Conservation (phyloP, 2,113 vertebrate species). For the Dasypus novemcinctus region DNA sequence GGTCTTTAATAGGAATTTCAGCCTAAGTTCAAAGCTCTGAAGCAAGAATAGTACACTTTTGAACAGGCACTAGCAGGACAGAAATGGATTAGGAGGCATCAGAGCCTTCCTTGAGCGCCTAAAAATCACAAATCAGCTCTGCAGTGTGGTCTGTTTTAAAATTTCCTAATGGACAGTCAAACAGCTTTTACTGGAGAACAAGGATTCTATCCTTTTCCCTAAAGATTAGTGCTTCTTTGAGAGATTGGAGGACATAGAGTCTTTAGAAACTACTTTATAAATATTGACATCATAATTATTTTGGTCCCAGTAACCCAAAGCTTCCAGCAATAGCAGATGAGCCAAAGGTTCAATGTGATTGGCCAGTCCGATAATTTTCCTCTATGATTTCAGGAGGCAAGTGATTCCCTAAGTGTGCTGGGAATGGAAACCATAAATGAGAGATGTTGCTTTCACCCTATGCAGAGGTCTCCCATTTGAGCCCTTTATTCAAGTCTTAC, state of each 20-base stretch:
- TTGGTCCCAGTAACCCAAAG: constrained; percentile 43
- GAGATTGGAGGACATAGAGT: not conserved
- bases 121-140: not conserved
- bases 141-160: not conserved
- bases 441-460: not conserved
- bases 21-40: not conserved
- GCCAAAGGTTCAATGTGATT: not conserved
- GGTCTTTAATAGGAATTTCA: not conserved
- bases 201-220: not conserved
- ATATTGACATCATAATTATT: constrained; percentile 33
- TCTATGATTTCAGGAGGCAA: not conserved
- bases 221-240: not conserved
- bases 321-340: constrained; percentile 25
- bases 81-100: not conserved
- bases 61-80: not conserved
- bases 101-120: not conserved
- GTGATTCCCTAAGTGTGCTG: not conserved
- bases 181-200: not conserved
- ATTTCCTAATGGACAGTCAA: not conserved
- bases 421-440: not conserved
- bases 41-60: not conserved
- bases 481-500: not conserved
- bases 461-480: not conserved
- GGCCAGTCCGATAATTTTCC: not conserved
- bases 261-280: constrained; percentile 42